Conservation (phyloP, 2,797 vertebrate genomes). For the Podarcis siculus region DNA sequence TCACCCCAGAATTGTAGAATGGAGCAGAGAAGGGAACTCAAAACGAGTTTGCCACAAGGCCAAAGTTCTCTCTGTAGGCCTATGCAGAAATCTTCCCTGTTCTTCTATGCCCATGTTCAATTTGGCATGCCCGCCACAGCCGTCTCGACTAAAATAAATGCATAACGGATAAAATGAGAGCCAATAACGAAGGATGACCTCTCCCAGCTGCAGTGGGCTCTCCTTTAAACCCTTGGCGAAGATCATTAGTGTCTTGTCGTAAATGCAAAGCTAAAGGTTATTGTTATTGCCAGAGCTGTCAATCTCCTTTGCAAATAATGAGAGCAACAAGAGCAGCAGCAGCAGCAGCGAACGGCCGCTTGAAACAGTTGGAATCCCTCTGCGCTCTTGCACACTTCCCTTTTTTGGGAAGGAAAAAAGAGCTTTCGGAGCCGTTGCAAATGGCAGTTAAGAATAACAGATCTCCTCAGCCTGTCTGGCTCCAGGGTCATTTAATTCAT, state of each 20-base stretch:
- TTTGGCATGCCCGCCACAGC: background rate
- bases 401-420: conserved; percentile 39
- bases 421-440: conserved; percentile 13
- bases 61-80: no score
- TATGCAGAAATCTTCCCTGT: background rate
- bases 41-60: no score
- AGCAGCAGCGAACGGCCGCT: conserved; percentile 3
- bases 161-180: conserved; percentile 31
- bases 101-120: background rate
- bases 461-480: conserved; percentile 3
- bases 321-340: conserved; percentile 17
- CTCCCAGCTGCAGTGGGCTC: background rate
- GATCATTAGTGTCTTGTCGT: background rate
- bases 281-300: conserved; percentile 33
- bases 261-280: conserved; percentile 47
- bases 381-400: conserved; percentile 30
- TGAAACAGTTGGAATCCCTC: conserved; percentile 34
- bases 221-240: conserved; percentile 34
- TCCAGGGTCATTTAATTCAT: background rate
- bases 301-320: conserved; percentile 20
- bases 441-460: conserved; percentile 43
- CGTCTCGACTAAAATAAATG: conserved; percentile 21
- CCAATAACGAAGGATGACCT: conserved; percentile 45
- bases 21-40: no score
- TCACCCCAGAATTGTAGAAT: no score